Base-by-base conservation (phyloP, 2,797 vertebrate species). In the Picus viridis region DNA sequence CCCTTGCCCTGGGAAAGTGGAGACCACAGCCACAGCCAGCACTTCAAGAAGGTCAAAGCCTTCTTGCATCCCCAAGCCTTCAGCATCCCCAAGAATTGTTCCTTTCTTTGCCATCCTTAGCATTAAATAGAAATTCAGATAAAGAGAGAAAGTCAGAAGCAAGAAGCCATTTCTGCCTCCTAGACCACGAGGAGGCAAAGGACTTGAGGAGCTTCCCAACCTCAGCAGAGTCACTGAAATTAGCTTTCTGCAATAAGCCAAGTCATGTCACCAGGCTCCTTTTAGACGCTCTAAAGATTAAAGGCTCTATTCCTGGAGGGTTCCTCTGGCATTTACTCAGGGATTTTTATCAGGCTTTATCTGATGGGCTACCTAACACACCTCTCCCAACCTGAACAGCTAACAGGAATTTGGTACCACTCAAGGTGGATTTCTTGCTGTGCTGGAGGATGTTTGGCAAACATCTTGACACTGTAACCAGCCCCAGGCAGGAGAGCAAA, bases 281-380 rank as follows among this genome's bases (percentile, higher is more conserved):
- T 82, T 91, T 71, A 91, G 93, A 83, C 77, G 3, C 91, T 76
- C 89, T 70, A 17, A 63, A 96, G 96, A 96, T 96, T 96, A 96
- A 96, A 92, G 94, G 95, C 94, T 96, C 91, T 96, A 91, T 94
- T 96, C 95, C 95, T 96, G 92, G 49, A 95, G 95, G 96, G 92
- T 78, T 96, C 95, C 92, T 51, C 89, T 96, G 95, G 96, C 96
- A 95, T 96, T 96, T 96, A 93, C 96, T 94, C 94, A 95, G 90
- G 96, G 93, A 96, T 95, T 96, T 95, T 89, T 86, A 92, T 91
- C 90, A 61, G 91, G 94, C 87, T 95, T 93, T 93, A 34, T 94
- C 85, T 90, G 94, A 95, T 94, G 94, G 95, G 95, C 94, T 95
- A 86, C 95, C 94, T 96, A 96, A 95, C 87, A 73, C 92, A 95